Percentiles rank a stretch among this genome's conserved stretches.
Evolutionary conservation across 2,888 invertebrate species (phyloP).

Genomic region (Phymatocera aterrima): DNA sequence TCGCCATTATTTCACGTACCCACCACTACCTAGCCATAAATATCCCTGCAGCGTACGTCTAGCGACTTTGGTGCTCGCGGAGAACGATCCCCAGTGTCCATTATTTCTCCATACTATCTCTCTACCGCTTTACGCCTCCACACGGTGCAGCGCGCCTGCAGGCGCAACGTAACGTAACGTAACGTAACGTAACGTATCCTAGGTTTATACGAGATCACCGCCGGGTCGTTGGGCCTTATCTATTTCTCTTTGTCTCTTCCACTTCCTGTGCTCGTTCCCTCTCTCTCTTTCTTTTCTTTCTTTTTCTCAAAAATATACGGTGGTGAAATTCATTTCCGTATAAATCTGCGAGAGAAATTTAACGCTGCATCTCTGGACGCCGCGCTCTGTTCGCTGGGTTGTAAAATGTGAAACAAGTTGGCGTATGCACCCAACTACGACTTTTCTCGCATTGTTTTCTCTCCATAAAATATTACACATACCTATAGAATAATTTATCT

Average conservation of each 20-base stretch:
- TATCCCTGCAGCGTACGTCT: conserved; percentile 31
- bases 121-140: conserved; percentile 27
- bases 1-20: conserved; percentile 30
- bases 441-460: neutral
- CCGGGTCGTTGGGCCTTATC: conserved; percentile 25
- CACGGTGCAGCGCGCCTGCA: conserved; percentile 12
- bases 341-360: conserved; percentile 11
- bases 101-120: conserved; percentile 40
- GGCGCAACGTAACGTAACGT: neutral
- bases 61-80: conserved; percentile 37
- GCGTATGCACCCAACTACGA: too few relatives aligned
- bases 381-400: neutral
- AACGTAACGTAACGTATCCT: neutral
- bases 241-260: conserved; percentile 23
- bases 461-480: neutral
- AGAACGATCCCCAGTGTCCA: conserved; percentile 40
- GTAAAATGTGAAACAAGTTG: neutral
- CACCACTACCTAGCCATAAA: conserved; percentile 21
- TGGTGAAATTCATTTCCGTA: conserved; percentile 12
- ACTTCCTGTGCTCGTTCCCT: neutral
- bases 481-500: neutral
- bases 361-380: neutral
- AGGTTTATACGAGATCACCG: conserved; percentile 6
- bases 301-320: neutral
- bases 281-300: neutral